Evolutionary conservation across 2,888 invertebrate genomes (phyloP).

Genomic region (Pammene aurita): DNA sequence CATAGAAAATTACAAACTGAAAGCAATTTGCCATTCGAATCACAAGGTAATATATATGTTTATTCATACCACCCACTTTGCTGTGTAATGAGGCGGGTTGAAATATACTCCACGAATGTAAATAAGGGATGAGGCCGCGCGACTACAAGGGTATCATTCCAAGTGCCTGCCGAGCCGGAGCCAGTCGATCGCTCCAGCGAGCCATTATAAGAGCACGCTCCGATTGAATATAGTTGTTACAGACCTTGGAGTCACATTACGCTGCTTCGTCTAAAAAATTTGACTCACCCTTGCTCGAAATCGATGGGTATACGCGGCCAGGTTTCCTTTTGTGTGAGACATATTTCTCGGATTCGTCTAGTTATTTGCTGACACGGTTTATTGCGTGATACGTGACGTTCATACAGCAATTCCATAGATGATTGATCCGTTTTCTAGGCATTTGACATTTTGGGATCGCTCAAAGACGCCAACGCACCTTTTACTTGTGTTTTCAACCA

Average conservation of each 20-base stretch:
- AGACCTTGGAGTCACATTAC: neutral
- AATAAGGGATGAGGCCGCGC: constrained; percentile 31
- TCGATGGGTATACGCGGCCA: neutral
- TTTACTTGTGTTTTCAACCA: neutral
- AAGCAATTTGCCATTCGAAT: constrained; percentile 24
- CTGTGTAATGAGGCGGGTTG: constrained; percentile 38
- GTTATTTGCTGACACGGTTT: constrained; percentile 21
- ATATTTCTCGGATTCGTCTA: constrained; percentile 25
- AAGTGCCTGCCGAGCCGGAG: neutral
- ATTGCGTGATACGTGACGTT: constrained; percentile 15
- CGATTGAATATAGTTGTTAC: neutral
- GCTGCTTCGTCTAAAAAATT: neutral
- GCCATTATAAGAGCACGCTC: neutral
- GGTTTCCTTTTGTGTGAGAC: constrained; percentile 27
- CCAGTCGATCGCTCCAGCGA: neutral
- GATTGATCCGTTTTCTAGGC: neutral
- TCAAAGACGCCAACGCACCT: neutral
- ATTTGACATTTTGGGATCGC: constrained; percentile 2
- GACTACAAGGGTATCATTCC: constrained; percentile 12
- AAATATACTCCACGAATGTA: constrained; percentile 36
- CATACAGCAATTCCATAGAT: constrained; percentile 3
- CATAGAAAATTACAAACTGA: constrained; percentile 9
- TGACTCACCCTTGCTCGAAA: neutral
- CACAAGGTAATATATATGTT: constrained; percentile 37
- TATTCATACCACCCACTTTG: constrained; percentile 42